A percentile compares a stretch with the other conserved stretches of the same genome.
Evolutionary conservation across 2,888 invertebrate genomes (phyloP).

Genomic region (Limenitis camilla): DNA sequence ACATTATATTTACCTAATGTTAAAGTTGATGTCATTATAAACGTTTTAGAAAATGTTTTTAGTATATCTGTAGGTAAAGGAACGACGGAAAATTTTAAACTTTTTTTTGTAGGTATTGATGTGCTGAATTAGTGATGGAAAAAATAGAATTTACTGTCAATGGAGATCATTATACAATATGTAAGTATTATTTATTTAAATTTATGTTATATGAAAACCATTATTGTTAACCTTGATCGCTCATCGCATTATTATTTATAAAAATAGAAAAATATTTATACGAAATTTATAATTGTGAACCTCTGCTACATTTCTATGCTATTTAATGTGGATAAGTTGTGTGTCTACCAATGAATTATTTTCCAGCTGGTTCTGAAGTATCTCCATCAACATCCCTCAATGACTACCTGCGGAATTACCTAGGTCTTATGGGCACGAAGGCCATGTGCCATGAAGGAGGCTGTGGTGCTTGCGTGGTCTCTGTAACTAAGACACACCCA

Average conservation of each 20-base stretch:
- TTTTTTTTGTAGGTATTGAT: not conserved
- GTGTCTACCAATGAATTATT: no score
- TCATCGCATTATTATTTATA: no score
- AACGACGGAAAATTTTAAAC: not conserved
- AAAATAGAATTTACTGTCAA: conserved; percentile 47
- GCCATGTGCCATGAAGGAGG: conserved; percentile 82
- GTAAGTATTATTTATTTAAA: conserved; percentile 35
- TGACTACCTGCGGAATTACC: conserved; percentile 73
- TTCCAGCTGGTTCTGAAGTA: conserved; percentile 41
- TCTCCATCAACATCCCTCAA: conserved; percentile 67
- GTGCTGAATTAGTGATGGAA: conserved; percentile 32
- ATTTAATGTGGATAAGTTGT: no score
- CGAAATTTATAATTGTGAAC: no score
- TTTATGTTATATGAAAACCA: not conserved
- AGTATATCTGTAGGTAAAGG: not conserved
- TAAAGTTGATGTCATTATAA: no score
- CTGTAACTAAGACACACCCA: conserved; percentile 60
- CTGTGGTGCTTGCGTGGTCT: conserved; percentile 78
- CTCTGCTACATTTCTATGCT: no score
- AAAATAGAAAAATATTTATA: no score
- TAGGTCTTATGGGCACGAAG: conserved; percentile 78
- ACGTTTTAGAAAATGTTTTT: no score
- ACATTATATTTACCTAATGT: no score
- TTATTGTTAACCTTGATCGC: not conserved
- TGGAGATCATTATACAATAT: conserved; percentile 37